Evolutionary conservation across 1,140 invertebrate genomes (phyloP).

Genomic region (Ceratina australensis): DNA sequence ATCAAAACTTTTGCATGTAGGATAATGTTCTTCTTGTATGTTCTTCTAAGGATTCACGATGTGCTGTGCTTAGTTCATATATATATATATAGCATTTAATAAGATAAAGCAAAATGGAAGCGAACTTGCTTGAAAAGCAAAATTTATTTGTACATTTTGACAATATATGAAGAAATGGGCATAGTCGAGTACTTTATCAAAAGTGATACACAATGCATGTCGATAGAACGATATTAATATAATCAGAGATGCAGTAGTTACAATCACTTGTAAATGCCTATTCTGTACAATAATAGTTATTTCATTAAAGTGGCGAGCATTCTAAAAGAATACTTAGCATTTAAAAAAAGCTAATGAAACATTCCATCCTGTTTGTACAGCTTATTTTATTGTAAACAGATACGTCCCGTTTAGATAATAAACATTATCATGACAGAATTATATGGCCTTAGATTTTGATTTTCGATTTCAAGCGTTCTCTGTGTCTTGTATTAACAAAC

Average conservation of each 20-base stretch:
- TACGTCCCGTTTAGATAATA: constrained; percentile 65
- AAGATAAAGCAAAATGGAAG: constrained; percentile 26
- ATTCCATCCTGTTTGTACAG: constrained; percentile 68
- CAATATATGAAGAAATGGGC: constrained; percentile 33
- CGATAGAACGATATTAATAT: constrained; percentile 27
- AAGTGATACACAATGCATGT: constrained; percentile 38
- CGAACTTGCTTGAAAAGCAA: constrained; percentile 28
- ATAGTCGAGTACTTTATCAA: constrained; percentile 36
- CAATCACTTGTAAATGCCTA: constrained; percentile 52
- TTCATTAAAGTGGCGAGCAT: constrained; percentile 51
- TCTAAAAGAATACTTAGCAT: constrained; percentile 46
- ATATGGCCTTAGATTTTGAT: constrained; percentile 63
- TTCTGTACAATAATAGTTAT: constrained; percentile 58
- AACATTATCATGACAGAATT: constrained; percentile 60
- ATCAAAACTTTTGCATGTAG: constrained; percentile 31
- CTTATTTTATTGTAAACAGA: constrained; percentile 64
- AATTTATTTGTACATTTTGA: constrained; percentile 50
- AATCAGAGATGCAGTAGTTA: constrained; percentile 20
- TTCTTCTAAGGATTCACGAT: constrained; percentile 49
- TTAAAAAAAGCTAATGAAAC: constrained; percentile 54
- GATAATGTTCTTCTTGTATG: constrained; percentile 45
- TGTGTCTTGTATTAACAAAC: constrained; percentile 38
- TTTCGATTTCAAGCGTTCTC: constrained; percentile 35
- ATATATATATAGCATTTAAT: constrained; percentile 46
- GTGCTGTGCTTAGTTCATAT: constrained; percentile 32